Evolutionary conservation across 2,888 invertebrate species (phyloP).

Genomic region (Dynastes maya): DNA sequence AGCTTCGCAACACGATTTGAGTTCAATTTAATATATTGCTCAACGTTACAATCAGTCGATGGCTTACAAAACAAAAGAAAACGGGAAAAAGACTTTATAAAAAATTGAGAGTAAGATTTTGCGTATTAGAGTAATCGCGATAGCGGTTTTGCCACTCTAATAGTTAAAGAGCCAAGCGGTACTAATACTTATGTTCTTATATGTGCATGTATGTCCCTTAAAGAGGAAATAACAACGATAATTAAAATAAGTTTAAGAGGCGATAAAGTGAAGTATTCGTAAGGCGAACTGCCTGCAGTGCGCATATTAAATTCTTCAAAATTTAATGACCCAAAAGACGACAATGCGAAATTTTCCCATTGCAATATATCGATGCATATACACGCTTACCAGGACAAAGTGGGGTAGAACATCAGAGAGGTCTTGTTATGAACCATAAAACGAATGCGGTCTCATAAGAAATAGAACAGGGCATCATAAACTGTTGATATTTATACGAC

Average conservation of each 20-base stretch:
- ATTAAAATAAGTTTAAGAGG: conserved; percentile 47
- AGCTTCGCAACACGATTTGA: no score
- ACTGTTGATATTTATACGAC: conserved; percentile 63
- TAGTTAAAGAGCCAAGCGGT: no score
- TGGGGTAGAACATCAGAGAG: conserved; percentile 50
- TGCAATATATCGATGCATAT: conserved; percentile 55
- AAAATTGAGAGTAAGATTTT: no score
- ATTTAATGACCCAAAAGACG: conserved; percentile 65
- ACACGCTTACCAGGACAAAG: conserved; percentile 44
- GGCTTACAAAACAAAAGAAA: background rate
- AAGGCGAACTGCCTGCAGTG: conserved; percentile 32
- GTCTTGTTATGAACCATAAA: conserved; percentile 59
- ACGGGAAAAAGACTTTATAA: background rate
- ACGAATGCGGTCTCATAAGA: conserved; percentile 65
- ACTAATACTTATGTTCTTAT: background rate
- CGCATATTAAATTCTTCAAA: conserved; percentile 63
- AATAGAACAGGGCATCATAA: conserved; percentile 68
- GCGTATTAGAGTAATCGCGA: no score
- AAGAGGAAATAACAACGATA: conserved; percentile 38
- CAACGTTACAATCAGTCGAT: no score
- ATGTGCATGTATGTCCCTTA: conserved; percentile 3
- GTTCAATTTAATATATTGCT: no score
- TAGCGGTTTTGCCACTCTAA: no score
- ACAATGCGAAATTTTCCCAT: conserved; percentile 62
- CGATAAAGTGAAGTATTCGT: conserved; percentile 43